Base-by-base conservation (phyloP, 1,140 invertebrate genomes). In the Drosophila lowei region DNA sequence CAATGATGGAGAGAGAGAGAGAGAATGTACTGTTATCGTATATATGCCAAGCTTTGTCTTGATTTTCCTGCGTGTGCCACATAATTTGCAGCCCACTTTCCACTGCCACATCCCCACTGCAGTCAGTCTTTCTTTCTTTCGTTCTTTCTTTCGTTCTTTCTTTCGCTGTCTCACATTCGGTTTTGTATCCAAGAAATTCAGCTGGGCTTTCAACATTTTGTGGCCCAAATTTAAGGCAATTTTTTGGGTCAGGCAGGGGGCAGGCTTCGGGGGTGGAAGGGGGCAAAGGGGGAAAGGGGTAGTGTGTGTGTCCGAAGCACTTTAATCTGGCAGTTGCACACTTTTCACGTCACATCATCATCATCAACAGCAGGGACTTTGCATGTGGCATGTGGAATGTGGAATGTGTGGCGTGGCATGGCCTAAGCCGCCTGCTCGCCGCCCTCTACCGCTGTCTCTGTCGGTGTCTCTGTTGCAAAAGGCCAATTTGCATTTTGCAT, bases 401-500 rank as follows among this genome's bases (percentile, higher is more conserved):
- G 11, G 3, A 34, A 34, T 13, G 34, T 5, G 3, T 11, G 46
- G 49, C 56, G 30, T 38, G 46, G 53, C 56, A 42, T 41, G 56
- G 74, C 79, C 71, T 66, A 66, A 73, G 79, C 72, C 56, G 49
- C 67, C 60, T 54, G 11, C 34, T 54, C 38, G 34, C 43, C 38
- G 34, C 43, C 38, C 43, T 68, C 63, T 38, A 25, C 11, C 23
- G 18, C 18, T 18, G 18, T 25, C 23, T 4, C 23, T 25, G 0
- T 23, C 23, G 23, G 2, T 5, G 3, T 25, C 5, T 23, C 28
- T 44, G 11, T 38, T 30, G 18, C 50, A 72, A 64, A 13, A 13
- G 34, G 64, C 72, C 60, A 72, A 84, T 75, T 88, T 83, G 74
- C 81, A 86, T 80, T 81, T 88, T 88, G 78, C 72, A 80, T 77